A percentile compares a stretch with the other conserved stretches of the same genome.
Conservation (phyloP, 2,888 invertebrate genomes). For the Cepaea hortensis region DNA sequence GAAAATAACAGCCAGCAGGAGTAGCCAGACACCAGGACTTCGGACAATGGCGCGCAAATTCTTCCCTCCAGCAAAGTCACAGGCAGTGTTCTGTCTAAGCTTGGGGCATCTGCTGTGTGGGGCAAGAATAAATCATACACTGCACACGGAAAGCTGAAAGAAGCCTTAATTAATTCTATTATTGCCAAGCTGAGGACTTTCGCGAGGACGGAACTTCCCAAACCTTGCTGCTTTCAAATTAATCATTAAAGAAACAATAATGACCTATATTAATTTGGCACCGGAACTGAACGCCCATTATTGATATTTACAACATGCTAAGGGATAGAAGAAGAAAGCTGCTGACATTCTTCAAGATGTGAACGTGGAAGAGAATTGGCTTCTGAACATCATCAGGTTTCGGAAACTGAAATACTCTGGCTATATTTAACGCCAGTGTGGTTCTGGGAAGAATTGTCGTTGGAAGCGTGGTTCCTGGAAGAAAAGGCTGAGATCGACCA, state of each 20-base stretch:
- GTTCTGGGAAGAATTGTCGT: no score
- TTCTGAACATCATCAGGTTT: no score
- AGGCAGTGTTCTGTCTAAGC: not conserved
- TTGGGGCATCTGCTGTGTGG: not conserved
- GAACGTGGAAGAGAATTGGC: no score
- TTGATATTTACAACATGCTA: no score
- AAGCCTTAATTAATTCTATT: slow-evolving; percentile 21
- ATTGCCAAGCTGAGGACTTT: slow-evolving; percentile 10
- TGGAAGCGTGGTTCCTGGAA: no score
- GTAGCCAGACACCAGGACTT: not conserved
- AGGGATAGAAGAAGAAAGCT: no score
- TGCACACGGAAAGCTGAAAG: not conserved
- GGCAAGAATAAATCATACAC: not conserved
- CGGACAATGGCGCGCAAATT: not conserved
- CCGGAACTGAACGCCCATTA: no score
- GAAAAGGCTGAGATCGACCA: no score
- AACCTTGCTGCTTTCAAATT: not conserved
- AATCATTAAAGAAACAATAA: not conserved
- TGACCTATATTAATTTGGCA: no score
- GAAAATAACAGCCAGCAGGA: not conserved
- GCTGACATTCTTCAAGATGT: no score
- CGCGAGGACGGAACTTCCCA: not conserved
- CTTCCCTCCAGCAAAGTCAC: not conserved
- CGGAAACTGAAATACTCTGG: no score
- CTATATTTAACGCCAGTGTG: no score